phyloP scores from a whole-genome alignment of 2,888 invertebrate genomes.

The Tanypteryx hageni region DNA sequence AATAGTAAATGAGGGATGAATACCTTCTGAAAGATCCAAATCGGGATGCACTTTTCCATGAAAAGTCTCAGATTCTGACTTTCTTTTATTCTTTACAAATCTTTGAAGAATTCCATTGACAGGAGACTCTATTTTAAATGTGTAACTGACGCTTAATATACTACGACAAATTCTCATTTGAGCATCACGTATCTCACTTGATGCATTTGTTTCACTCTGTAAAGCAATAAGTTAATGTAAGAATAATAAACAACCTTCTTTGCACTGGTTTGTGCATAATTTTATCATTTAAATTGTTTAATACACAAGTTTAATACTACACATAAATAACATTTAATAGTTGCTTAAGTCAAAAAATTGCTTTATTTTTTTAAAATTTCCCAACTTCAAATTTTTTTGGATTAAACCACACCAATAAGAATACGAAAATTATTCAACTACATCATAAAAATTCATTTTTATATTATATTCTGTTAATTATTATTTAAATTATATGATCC shows the following conservation, averaged over 20 bases:
- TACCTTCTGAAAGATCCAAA: conserved; percentile 42
- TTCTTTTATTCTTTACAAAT: background rate
- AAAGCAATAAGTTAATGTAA: background rate
- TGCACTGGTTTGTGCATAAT: too few relatives aligned
- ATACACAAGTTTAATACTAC: too few relatives aligned
- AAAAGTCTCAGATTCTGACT: background rate
- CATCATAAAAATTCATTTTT: too few relatives aligned
- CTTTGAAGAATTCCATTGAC: conserved; percentile 43
- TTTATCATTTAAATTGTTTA: too few relatives aligned
- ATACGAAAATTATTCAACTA: too few relatives aligned
- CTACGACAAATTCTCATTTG: conserved; percentile 24
- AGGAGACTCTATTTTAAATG: conserved; percentile 34
- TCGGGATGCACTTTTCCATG: conserved; percentile 3
- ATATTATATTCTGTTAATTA: too few relatives aligned
- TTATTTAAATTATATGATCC: background rate
- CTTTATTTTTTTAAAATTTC: too few relatives aligned
- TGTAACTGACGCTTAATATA: conserved; percentile 11
- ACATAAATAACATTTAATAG: too few relatives aligned
- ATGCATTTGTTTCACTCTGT: conserved; percentile 19
- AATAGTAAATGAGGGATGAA: background rate
- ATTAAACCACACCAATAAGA: too few relatives aligned
- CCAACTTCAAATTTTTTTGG: too few relatives aligned
- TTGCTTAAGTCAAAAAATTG: too few relatives aligned
- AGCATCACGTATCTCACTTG: conserved; percentile 20
- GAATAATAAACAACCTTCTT: background rate